A percentile compares a stretch with the other conserved stretches of the same genome.
phyloP scores from a whole-genome alignment of 2,113 vertebrate species.

The Thalassarche chlororhynchos region DNA sequence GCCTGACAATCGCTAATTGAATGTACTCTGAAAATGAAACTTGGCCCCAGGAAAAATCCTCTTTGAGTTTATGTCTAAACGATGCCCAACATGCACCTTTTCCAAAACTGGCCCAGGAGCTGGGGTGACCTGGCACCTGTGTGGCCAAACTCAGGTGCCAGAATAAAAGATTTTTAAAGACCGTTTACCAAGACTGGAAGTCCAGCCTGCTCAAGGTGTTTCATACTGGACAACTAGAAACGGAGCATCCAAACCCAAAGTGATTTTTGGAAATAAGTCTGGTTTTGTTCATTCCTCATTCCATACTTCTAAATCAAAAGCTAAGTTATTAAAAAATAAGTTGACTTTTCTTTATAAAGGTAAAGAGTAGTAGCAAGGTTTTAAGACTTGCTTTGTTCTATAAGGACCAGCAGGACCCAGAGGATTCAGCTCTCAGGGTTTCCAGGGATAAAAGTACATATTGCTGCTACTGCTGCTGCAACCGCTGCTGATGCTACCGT shows the following conservation, averaged over 20 bases:
- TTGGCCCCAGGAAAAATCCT: not conserved
- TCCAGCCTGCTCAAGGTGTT: no score
- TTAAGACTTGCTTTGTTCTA: not conserved
- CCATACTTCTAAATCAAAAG: not conserved
- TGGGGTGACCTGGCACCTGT: not conserved
- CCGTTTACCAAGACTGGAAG: fast-evolving
- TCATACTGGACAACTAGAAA: fast-evolving
- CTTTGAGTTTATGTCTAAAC: no score
- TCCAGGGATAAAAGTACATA: no score
- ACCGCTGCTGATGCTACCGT: fast-evolving
- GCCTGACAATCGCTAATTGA: not conserved
- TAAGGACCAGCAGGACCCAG: not conserved
- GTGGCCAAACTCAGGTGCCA: not conserved
- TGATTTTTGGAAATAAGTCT: not conserved
- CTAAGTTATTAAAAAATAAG: no score
- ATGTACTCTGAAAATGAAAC: not conserved
- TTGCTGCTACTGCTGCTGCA: not conserved
- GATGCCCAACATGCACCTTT: not conserved
- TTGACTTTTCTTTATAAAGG: fast-evolving
- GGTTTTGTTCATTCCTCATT: not conserved
- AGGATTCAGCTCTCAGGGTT: not conserved
- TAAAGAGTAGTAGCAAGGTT: not conserved
- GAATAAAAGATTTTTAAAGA: not conserved
- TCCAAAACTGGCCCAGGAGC: not conserved
- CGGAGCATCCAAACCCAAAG: not conserved